These are phyloP conservation scores for Scelioninae gen. 1 DNA, from an alignment of 2,888 invertebrate genomes.

Conservation along the genomic window DNA sequence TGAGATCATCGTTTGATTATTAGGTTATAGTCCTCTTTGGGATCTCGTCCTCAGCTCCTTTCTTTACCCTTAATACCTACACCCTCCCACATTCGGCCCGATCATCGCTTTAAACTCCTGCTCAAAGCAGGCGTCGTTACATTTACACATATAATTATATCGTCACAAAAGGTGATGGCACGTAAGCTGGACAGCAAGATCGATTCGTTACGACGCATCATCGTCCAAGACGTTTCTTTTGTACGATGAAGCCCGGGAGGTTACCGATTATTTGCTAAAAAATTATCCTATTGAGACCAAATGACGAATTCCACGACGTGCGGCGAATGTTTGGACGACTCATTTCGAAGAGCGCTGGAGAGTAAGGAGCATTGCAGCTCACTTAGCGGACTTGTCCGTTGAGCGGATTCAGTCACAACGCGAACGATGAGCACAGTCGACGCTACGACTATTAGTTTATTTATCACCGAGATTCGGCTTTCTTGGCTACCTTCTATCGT, in stretches of 20 bases:
- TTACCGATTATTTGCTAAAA: conserved; percentile 49
- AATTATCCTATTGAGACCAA: conserved; percentile 69
- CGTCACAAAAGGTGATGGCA: conserved; percentile 65
- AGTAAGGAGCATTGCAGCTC: conserved; percentile 58
- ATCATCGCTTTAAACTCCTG: conserved; percentile 53
- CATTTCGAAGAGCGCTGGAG: conserved; percentile 44
- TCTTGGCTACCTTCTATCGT: conserved; percentile 79
- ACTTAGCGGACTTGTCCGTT: conserved; percentile 59
- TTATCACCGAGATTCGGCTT: conserved; percentile 45
- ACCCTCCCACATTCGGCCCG: conserved; percentile 66
- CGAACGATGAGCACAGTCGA: conserved; percentile 66
- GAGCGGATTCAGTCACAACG: conserved; percentile 65
- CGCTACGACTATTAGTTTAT: conserved; percentile 60
- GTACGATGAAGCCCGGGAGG: conserved; percentile 48
- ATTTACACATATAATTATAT: conserved; percentile 55
- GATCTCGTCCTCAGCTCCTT: conserved; percentile 82
- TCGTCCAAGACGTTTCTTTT: conserved; percentile 52
- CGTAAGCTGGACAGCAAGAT: conserved; percentile 61
- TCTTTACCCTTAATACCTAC: conserved; percentile 71
- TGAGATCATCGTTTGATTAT: conserved; percentile 85
- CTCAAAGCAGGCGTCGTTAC: conserved; percentile 48
- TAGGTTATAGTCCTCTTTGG: conserved; percentile 84
- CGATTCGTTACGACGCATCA: conserved; percentile 52
- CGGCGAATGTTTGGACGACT: conserved; percentile 47
- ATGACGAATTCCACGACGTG: too few species aligned